Percentiles rank a stretch among this genome's conserved stretches.
Conservation (phyloP, 2,797 vertebrate genomes). For the Zalophus californianus region DNA sequence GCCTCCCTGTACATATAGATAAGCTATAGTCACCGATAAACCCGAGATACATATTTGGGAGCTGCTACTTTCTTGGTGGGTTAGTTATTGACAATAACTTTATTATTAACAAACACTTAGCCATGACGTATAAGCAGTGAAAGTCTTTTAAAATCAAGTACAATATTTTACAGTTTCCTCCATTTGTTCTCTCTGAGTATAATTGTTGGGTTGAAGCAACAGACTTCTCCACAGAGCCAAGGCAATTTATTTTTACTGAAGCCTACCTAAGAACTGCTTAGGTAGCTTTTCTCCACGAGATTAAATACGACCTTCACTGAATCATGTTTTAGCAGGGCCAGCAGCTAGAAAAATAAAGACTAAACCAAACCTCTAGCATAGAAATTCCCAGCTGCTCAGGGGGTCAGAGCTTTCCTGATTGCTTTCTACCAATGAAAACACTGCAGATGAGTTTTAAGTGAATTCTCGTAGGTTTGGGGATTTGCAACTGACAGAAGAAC, state of each 20-base stretch:
- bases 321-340: conserved; percentile 75
- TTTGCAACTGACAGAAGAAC: conserved; percentile 74
- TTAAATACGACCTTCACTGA: conserved; percentile 78
- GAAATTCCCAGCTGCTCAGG: conserved; percentile 76
- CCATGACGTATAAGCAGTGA: neutral
- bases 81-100: conserved; percentile 28
- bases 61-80: neutral
- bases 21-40: neutral
- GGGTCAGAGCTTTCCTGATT: conserved; percentile 78
- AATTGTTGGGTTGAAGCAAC: conserved; percentile 69
- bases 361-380: conserved; percentile 69
- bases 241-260: conserved; percentile 78
- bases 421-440: conserved; percentile 79
- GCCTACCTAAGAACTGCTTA: conserved; percentile 82
- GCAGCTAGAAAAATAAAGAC: conserved; percentile 80
- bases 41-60: neutral
- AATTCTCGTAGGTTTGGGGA: conserved; percentile 79
- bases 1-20: neutral
- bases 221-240: conserved; percentile 47
- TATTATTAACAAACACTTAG: neutral
- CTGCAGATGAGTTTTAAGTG: conserved; percentile 76
- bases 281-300: conserved; percentile 76
- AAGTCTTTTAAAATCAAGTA: conserved; percentile 58
- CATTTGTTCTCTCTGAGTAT: conserved; percentile 40
- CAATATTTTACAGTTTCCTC: neutral